A percentile compares a stretch with the other conserved stretches of the same genome.
Evolutionary conservation across 2,113 vertebrate species (phyloP).

Genomic region (Microcebus murinus): DNA sequence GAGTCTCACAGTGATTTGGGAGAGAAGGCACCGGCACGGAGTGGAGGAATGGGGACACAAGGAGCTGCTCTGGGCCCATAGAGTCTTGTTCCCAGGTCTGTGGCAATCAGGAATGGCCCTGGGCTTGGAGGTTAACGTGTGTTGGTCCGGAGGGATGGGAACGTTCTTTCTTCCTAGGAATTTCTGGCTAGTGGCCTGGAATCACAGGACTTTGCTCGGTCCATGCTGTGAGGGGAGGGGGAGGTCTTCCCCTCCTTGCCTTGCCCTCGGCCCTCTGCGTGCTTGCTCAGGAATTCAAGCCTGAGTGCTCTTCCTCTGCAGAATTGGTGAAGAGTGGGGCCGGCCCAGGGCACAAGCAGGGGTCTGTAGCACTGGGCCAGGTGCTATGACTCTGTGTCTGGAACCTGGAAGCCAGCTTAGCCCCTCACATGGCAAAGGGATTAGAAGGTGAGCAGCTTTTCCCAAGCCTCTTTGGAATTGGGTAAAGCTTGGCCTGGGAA

Average conservation of each 20-base stretch:
- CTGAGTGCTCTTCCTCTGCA: background rate
- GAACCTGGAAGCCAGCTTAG: conserved; percentile 66
- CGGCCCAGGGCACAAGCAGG: background rate
- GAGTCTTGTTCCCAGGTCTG: background rate
- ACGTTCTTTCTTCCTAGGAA: background rate
- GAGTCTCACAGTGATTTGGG: background rate
- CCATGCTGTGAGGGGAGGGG: background rate
- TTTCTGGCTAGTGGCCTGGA: conserved; percentile 51
- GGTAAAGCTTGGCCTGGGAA: conserved; percentile 44
- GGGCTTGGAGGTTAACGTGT: background rate
- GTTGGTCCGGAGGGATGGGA: conserved; percentile 25
- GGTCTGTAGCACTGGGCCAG: background rate
- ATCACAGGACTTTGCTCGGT: conserved; percentile 48
- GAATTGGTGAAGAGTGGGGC: background rate
- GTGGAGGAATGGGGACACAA: background rate
- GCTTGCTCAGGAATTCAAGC: background rate
- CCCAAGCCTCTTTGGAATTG: conserved; percentile 71
- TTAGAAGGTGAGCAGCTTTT: conserved; percentile 70
- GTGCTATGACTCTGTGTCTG: background rate
- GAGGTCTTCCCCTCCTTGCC: background rate
- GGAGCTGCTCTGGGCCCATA: background rate
- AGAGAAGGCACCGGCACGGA: background rate
- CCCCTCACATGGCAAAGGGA: conserved; percentile 64
- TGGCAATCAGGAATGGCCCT: background rate
- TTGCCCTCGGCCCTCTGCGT: background rate